Base-by-base conservation (phyloP, 2,113 vertebrate genomes). In the Campylomormyrus numenius region DNA sequence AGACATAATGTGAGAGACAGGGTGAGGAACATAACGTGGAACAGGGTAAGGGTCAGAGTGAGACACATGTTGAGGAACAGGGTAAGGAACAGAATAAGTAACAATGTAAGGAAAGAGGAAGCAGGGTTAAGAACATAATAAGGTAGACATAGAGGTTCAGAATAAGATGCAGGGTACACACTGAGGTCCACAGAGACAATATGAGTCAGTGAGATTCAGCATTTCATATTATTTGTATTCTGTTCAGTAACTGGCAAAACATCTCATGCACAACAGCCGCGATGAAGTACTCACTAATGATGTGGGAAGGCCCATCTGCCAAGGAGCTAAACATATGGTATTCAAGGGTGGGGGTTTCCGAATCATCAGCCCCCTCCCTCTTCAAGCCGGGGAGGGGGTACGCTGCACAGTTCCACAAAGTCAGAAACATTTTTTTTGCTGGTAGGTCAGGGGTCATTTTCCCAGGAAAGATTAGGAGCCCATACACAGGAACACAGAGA, bases 261-360 rank as follows among this genome's bases (percentile, higher is more conserved):
- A 46, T 87, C 85, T 53, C n/a, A 35, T 53, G 85, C 6, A 53
- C 49, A 87, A 87, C 27, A 53, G 50, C n/a, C 31, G 31, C n/a
- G 48, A 87, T 87, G 49, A 87, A 87, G 48, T 87, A 50, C 24
- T 87, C 85, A 31, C 46, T 87, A 87, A 87, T 27, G 49, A 52
- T 53, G 85, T 53, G 85, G 50, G 85, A 87, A 87, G 85, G 24
- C 48, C 85, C 85, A 87, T 53, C 85, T 87, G 85, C 50, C 31
- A 53, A 52, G 50, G 1, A 87, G 21, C n/a, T 10, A 87, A 56
- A 87, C 85, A 87, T 48, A 87, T 35, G 85, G 85, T 35, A 50
- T 87, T 87, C 13, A 56, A 31, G 17, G 83, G 48, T 49, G 84
- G 48, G 24, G 13, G 42, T 87, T 87, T 87, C 50, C 85, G n/a